Evolutionary conservation across 2,888 invertebrate genomes (phyloP).

Genomic region (Drosophila trichaetosa): DNA sequence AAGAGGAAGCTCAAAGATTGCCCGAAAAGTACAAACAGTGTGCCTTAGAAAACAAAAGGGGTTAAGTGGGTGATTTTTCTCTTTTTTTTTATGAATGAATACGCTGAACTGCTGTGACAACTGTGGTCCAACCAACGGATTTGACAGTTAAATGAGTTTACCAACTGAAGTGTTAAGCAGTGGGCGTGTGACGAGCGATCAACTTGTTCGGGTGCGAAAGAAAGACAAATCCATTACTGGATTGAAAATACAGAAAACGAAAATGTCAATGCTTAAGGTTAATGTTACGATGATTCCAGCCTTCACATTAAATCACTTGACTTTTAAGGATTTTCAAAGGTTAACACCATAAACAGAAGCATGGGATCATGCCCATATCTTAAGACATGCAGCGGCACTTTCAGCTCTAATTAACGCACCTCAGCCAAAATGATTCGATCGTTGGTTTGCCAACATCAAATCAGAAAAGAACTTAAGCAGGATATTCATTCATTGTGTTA

Average conservation of each 20-base stretch:
- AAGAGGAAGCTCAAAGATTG: constrained; percentile 32
- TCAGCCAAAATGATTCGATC: background rate
- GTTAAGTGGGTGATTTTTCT: constrained; percentile 34
- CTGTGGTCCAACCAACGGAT: constrained; percentile 11
- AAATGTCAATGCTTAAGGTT: background rate
- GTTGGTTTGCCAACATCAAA: constrained; percentile 16
- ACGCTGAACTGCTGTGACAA: constrained; percentile 30
- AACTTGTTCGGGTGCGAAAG: background rate
- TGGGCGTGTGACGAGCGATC: constrained; percentile 7
- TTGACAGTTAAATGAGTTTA: constrained; percentile 36
- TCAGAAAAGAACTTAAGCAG: constrained; percentile 1
- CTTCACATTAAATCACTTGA: background rate
- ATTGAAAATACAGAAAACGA: background rate
- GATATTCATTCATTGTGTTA: constrained; percentile 27
- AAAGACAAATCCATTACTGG: background rate
- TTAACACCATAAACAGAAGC: background rate
- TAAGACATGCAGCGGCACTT: background rate
- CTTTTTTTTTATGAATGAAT: background rate
- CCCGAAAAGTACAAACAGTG: constrained; percentile 23
- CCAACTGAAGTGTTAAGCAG: constrained; percentile 10
- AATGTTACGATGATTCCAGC: background rate
- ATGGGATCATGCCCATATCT: background rate
- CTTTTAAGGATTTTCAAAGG: background rate
- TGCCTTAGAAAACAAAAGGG: constrained; percentile 38
- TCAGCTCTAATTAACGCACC: constrained; percentile 21